Percentiles rank a stretch among this genome's conserved stretches.
Evolutionary conservation across 2,797 vertebrate genomes (phyloP).

Genomic region (Neosilurus hyrtlii): DNA sequence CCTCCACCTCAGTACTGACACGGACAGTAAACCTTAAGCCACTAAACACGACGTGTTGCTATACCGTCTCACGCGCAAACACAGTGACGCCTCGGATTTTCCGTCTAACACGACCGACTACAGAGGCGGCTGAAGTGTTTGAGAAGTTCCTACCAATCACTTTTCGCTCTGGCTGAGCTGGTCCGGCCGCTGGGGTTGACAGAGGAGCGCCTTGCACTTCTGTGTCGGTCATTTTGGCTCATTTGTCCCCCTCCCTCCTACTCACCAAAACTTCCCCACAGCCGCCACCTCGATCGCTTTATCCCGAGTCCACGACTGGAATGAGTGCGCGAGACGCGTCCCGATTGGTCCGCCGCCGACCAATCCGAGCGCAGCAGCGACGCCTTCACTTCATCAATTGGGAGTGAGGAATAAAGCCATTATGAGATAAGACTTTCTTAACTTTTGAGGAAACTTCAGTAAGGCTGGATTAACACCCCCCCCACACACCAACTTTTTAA

Average conservation of each 20-base stretch:
- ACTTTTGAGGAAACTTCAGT: neutral
- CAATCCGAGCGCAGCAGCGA: conserved; percentile 53
- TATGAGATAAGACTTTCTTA: too few relatives aligned
- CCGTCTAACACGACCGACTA: neutral
- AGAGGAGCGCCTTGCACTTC: conserved; percentile 69
- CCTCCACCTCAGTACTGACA: neutral
- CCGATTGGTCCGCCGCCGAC: conserved; percentile 64
- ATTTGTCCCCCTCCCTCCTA: conserved; percentile 61
- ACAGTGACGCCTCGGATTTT: neutral
- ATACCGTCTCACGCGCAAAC: too few relatives aligned
- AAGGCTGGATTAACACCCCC: too few relatives aligned
- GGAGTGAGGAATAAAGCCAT: neutral
- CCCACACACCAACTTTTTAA: too few relatives aligned
- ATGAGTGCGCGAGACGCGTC: conserved; percentile 45
- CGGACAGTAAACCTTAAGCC: too few relatives aligned
- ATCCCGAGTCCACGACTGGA: conserved; percentile 59
- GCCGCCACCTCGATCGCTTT: conserved; percentile 65
- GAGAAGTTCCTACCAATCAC: conserved; percentile 70
- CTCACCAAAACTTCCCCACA: conserved; percentile 55
- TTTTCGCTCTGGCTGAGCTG: conserved; percentile 73
- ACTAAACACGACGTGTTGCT: neutral
- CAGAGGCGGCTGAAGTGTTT: neutral
- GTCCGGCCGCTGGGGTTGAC: conserved; percentile 63
- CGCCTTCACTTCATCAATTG: conserved; percentile 13
- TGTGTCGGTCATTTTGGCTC: conserved; percentile 71